Percentiles rank a stretch among this genome's conserved stretches.
Evolutionary conservation across 2,888 invertebrate genomes (phyloP).

Genomic region (Julus scandinavius): DNA sequence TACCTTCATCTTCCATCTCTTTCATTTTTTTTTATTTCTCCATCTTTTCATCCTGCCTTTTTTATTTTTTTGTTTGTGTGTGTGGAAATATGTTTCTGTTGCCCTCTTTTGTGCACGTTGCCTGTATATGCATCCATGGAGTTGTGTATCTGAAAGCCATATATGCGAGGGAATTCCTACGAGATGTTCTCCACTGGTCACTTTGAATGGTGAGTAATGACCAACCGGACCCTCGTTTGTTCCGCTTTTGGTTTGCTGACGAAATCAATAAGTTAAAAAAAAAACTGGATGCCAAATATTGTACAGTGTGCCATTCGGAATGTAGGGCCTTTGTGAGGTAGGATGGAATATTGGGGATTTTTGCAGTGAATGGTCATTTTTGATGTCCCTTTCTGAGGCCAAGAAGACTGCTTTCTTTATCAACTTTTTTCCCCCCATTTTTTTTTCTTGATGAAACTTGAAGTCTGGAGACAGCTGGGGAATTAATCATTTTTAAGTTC

Average conservation of each 20-base stretch:
- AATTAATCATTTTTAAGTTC: constrained; percentile 21
- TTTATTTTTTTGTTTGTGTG: background rate
- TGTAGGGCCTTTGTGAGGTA: background rate
- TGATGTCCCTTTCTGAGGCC: background rate
- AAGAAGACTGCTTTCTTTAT: background rate
- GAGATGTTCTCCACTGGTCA: constrained; percentile 22
- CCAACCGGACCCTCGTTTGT: constrained; percentile 29
- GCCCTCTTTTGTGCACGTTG: background rate
- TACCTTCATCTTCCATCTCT: background rate
- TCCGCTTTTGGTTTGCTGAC: background rate
- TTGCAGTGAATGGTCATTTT: background rate
- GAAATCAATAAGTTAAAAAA: constrained; percentile 35
- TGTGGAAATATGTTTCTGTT: constrained; percentile 16
- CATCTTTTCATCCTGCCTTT: background rate
- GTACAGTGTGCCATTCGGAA: background rate
- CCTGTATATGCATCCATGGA: background rate
- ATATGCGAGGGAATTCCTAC: background rate
- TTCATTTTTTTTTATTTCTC: background rate
- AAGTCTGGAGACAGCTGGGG: constrained; percentile 10
- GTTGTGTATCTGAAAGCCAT: background rate
- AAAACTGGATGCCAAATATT: background rate
- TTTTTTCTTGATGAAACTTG: background rate
- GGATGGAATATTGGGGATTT: background rate
- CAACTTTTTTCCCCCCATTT: background rate
- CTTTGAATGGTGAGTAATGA: constrained; percentile 42